Conservation (phyloP, 1,140 invertebrate species). For the Hermetia illucens region DNA sequence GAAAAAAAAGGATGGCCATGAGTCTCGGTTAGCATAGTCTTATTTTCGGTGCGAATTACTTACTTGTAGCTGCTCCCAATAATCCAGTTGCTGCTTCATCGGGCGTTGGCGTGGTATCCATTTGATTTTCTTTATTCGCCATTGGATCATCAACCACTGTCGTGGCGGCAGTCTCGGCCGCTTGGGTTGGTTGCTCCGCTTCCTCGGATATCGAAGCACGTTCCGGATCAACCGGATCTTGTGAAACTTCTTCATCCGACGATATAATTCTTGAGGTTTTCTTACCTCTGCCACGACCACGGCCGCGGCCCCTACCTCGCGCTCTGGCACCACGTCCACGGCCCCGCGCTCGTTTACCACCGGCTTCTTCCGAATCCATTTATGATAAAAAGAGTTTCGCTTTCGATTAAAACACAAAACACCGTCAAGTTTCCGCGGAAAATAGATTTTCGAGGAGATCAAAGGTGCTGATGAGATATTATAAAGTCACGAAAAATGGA, state of each 20-base stretch:
- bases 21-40: not conserved
- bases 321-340: constrained; percentile 39
- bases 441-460: too few species aligned
- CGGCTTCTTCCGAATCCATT: constrained; percentile 33
- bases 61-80: constrained; percentile 5
- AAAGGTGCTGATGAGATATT: too few species aligned
- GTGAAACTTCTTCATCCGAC: constrained; percentile 52
- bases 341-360: constrained; percentile 38
- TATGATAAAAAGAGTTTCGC: too few species aligned
- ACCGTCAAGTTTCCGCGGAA: too few species aligned
- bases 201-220: constrained; percentile 25
- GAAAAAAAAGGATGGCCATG: constrained; percentile 6
- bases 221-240: constrained; percentile 35
- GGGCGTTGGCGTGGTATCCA: constrained; percentile 15
- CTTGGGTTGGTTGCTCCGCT: constrained; percentile 13
- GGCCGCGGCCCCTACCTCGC: constrained; percentile 45
- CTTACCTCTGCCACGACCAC: constrained; percentile 54
- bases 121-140: constrained; percentile 14
- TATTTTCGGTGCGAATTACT: constrained; percentile 13
- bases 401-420: too few species aligned
- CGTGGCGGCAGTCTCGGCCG: constrained; percentile 13
- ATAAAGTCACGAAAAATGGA: too few species aligned
- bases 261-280: constrained; percentile 59
- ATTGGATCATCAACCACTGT: constrained; percentile 12
- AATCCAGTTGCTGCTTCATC: constrained; percentile 7